Evolutionary conservation across 2,113 vertebrate species (phyloP).

Genomic region (Anser cygnoides): DNA sequence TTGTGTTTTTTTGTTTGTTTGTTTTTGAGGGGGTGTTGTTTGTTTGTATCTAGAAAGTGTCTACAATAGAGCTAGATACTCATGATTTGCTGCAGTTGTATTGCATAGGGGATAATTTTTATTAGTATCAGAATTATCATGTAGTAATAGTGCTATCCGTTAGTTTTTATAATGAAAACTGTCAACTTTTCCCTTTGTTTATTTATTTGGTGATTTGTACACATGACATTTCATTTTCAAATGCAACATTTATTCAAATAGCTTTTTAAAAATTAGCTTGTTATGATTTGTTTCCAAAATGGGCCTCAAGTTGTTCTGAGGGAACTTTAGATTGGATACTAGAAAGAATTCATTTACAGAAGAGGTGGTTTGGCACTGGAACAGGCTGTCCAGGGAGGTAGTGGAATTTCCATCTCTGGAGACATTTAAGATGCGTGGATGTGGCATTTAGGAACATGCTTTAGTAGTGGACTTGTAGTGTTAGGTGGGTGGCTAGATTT

Average conservation of each 20-base stretch:
- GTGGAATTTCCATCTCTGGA: no score
- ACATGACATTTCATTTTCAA: background rate
- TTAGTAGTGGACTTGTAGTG: no score
- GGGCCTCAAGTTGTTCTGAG: no score
- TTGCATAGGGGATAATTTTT: background rate
- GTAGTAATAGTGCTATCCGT: background rate
- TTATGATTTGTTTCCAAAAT: background rate
- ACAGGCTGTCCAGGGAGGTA: no score
- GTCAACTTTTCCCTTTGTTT: background rate
- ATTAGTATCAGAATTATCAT: background rate
- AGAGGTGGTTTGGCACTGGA: no score
- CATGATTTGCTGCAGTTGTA: background rate
- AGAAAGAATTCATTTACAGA: no score
- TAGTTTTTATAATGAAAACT: background rate
- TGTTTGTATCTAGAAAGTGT: background rate
- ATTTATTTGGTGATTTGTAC: background rate
- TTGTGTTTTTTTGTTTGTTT: no score
- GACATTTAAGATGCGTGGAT: no score
- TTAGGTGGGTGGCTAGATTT: no score
- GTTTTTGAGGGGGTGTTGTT: no score
- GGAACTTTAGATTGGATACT: no score
- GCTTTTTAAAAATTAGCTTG: background rate
- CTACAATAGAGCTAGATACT: background rate
- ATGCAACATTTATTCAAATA: background rate
- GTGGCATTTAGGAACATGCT: no score